phyloP scores from a whole-genome alignment of 2,113 vertebrate species.

The Vicugna pacos region DNA sequence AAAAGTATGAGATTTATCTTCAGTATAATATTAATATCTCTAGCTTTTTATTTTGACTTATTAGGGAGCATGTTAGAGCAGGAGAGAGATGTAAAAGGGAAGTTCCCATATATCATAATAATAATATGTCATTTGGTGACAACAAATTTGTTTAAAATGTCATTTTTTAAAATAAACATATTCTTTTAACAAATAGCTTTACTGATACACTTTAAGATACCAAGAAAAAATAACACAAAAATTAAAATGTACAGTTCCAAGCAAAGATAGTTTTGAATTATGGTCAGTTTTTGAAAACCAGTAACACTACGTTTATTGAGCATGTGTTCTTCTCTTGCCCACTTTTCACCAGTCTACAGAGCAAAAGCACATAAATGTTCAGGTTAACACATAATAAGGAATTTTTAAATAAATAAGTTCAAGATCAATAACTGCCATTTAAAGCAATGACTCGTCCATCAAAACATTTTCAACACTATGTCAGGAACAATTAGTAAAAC shows the following conservation, averaged over 20 bases:
- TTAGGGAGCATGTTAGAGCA: background rate
- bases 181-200: background rate
- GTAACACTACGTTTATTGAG: background rate
- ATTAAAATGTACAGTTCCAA: background rate
- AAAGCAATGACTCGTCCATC: background rate
- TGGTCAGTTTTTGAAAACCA: slow-evolving; percentile 39
- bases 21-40: background rate
- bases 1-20: slow-evolving; percentile 32
- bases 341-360: background rate
- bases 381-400: slow-evolving; percentile 7
- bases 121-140: slow-evolving; percentile 21
- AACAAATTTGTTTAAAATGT: slow-evolving; percentile 20
- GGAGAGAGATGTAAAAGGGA: background rate
- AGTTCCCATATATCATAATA: background rate
- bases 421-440: slow-evolving; percentile 32
- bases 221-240: slow-evolving; percentile 11
- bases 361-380: slow-evolving; percentile 6
- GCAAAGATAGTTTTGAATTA: slow-evolving; percentile 29
- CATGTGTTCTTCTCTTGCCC: background rate
- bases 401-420: slow-evolving; percentile 42
- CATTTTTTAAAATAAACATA: slow-evolving; percentile 51
- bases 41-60: slow-evolving; percentile 27
- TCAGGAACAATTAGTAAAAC: slow-evolving; percentile 20
- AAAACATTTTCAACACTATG: slow-evolving; percentile 33
- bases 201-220: background rate